Conservation (phyloP, 2,888 invertebrate genomes). For the Andrena flavipes region DNA sequence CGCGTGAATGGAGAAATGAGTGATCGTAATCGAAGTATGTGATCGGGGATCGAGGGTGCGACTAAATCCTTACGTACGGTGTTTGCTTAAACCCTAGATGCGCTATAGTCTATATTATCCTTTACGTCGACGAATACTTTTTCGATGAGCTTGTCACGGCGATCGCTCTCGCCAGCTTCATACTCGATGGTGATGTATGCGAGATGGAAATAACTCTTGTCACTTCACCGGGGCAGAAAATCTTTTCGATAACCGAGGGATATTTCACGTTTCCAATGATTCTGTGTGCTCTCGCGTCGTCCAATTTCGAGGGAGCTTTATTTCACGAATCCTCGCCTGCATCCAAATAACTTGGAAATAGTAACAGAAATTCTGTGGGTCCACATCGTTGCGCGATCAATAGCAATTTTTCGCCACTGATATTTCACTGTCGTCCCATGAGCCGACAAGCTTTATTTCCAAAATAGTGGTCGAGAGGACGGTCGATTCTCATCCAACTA, state of each 20-base stretch:
- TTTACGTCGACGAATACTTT: conserved; percentile 31
- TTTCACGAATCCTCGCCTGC: too few species aligned
- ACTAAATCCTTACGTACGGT: conserved; percentile 29
- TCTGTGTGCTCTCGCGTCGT: not conserved
- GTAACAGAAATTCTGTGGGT: too few species aligned
- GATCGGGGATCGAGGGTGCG: conserved; percentile 26
- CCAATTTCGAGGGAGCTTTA: not conserved
- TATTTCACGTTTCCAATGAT: not conserved
- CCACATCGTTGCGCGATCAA: too few species aligned
- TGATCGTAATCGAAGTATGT: conserved; percentile 10
- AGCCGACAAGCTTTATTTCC: conserved; percentile 1
- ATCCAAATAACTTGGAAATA: too few species aligned
- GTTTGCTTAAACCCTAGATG: conserved; percentile 40
- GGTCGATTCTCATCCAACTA: conserved; percentile 13
- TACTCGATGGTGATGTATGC: not conserved
- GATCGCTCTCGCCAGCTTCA: conserved; percentile 27
- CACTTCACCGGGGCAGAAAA: not conserved
- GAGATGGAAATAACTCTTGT: not conserved
- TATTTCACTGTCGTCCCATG: not conserved
- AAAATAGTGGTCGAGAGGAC: not conserved
- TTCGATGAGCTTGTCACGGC: not conserved
- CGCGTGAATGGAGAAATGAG: conserved; percentile 21
- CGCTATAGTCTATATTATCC: conserved; percentile 40
- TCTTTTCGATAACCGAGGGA: not conserved
- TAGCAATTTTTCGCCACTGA: too few species aligned